phyloP scores from a whole-genome alignment of 2,113 vertebrate genomes.

The Pseudorectes ferrugineus region DNA sequence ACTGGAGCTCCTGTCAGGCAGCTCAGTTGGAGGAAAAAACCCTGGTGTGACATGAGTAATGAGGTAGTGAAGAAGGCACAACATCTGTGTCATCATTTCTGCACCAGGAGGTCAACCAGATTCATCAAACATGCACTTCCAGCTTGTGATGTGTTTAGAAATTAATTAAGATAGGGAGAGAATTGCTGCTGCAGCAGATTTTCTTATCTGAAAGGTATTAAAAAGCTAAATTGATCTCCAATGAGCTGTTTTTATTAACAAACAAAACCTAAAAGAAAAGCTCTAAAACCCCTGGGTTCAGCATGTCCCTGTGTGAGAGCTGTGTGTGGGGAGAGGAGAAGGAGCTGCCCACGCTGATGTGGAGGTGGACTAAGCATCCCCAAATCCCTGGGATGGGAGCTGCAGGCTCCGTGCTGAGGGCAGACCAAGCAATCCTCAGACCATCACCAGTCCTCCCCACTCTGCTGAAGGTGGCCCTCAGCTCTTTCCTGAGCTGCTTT shows the following conservation, averaged over 20 bases:
- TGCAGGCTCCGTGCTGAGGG: not conserved
- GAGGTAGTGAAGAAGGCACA: constrained; percentile 36
- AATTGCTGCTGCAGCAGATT: constrained; percentile 67
- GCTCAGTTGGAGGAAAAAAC: not conserved
- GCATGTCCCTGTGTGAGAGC: not conserved
- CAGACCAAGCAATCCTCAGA: not conserved
- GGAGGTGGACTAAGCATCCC: not conserved
- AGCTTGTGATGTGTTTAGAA: constrained; percentile 68
- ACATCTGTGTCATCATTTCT: constrained; percentile 72
- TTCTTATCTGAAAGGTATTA: constrained; percentile 61
- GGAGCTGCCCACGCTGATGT: rapidly evolving
- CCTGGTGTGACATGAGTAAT: constrained; percentile 42
- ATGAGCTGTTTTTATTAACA: not conserved
- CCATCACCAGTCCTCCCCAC: rapidly evolving
- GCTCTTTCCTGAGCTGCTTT: not conserved
- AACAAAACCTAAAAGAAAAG: not conserved
- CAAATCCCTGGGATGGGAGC: not conserved
- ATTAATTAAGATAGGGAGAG: constrained; percentile 68
- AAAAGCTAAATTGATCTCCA: constrained; percentile 64
- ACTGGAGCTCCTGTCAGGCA: not conserved
- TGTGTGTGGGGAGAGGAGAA: rapidly evolving
- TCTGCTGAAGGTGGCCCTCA: not conserved
- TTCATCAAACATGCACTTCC: constrained; percentile 56
- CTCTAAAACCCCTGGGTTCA: not conserved
- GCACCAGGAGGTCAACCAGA: constrained; percentile 68